Base-by-base conservation (phyloP, 2,888 invertebrate genomes). In the Epinotia nisella region DNA sequence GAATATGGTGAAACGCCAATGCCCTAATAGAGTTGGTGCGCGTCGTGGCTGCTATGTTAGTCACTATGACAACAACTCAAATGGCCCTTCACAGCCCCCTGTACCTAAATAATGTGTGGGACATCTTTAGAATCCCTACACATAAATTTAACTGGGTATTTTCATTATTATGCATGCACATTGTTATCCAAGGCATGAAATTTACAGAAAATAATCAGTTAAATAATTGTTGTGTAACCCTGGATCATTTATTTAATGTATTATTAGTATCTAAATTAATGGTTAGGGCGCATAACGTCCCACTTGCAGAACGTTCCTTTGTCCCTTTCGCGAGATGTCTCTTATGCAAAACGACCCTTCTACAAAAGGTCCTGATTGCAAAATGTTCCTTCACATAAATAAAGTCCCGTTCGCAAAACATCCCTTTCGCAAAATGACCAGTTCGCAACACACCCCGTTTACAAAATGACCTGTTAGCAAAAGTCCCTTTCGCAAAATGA, bases 1-100 rank as follows among this genome's bases (percentile, higher is more conserved):
- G 39, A 86, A 86, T 76, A 85, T 92, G 80, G 78, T 94, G 68
- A 92, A 91, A 80, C 88, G 85, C 17, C 88, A 89, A 75, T 81
- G 88, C 67, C 84, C 85, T 75, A 80, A 81, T 49, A 82, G 84
- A 75, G 82, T 81, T 15, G 78, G 61, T 39, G 53, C 61, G 13
- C 45, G 79, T 72, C 79, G 82, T 71, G 78, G 79, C 29, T 85
- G 82, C 75, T 84, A 84, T 76, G 79, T 83, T 64, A 82, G 82
- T 75, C 81, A 82, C 62, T 83, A 80, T 77, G 85, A 83, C 21
- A 60, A 67, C 75, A 81, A 81, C 73, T 77, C 82, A 70, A 80
- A 81, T 79, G 82, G 81, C 53, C 77, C 84, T 51, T 79, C 84
- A 53, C 78, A 82, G 73, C 81, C 81, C 5, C 75, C 76, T 29